phyloP scores from a whole-genome alignment of 1,140 invertebrate genomes.

The Thereuonema tuberculata region DNA sequence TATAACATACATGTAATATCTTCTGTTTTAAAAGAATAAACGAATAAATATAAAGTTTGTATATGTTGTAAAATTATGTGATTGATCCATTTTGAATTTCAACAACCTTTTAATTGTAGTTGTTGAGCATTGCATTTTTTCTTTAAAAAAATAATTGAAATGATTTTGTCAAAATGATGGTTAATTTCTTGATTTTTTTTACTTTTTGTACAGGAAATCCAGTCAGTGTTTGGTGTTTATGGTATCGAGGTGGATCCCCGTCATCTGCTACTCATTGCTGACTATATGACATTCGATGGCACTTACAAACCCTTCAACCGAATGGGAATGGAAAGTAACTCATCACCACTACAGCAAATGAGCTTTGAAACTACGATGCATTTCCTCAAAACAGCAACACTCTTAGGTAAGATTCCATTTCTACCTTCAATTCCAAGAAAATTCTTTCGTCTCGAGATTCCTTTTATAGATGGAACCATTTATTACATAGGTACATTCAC shows the following conservation, averaged over 20 bases:
- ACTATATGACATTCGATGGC: conserved; percentile 97
- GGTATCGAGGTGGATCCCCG: conserved; percentile 87
- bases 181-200: conserved; percentile 1
- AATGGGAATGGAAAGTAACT: conserved; percentile 67
- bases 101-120: too few relatives aligned
- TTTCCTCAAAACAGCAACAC: conserved; percentile 69
- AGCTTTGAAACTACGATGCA: conserved; percentile 85
- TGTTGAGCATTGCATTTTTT: too few relatives aligned
- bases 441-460: too few relatives aligned
- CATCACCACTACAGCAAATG: conserved; percentile 94
- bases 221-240: conserved; percentile 88
- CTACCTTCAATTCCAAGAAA: background rate
- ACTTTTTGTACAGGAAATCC: conserved; percentile 50
- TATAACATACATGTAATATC: too few relatives aligned
- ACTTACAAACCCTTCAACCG: conserved; percentile 77
- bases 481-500: too few relatives aligned
- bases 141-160: too few relatives aligned
- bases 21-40: too few relatives aligned
- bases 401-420: conserved; percentile 33
- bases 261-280: conserved; percentile 83
- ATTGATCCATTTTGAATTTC: too few relatives aligned
- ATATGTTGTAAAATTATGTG: too few relatives aligned
- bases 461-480: too few relatives aligned
- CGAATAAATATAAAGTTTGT: too few relatives aligned
- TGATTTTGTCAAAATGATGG: too few relatives aligned